Conservation (phyloP, 2,888 invertebrate genomes). For the Fissipunctia ypsillon region DNA sequence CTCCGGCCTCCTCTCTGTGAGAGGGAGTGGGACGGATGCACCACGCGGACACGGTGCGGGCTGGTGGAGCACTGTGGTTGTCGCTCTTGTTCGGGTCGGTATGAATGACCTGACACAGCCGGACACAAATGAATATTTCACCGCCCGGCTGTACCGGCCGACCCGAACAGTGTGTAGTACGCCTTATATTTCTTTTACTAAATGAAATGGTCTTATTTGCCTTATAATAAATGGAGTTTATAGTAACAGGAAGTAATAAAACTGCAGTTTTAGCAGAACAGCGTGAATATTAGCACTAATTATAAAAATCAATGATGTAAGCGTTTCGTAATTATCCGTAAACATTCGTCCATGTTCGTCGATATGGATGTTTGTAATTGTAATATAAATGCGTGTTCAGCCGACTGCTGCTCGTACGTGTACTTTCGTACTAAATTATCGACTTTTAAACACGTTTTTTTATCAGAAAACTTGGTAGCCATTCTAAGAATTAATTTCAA, state of each 20-base stretch:
- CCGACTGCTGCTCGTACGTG: slow-evolving; percentile 6
- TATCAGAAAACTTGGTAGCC: slow-evolving; percentile 13
- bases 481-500: slow-evolving; percentile 14
- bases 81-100: no score
- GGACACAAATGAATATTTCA: no score
- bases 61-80: no score
- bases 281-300: slow-evolving; percentile 16
- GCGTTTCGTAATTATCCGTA: slow-evolving; percentile 35
- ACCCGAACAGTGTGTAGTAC: no score
- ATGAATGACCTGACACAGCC: no score
- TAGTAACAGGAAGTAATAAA: not conserved
- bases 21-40: not conserved
- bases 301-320: slow-evolving; percentile 27
- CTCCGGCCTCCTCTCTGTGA: not conserved
- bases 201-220: not conserved
- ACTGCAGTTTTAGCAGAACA: not conserved
- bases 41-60: no score
- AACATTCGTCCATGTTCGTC: slow-evolving; percentile 6
- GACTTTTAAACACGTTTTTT: slow-evolving; percentile 29
- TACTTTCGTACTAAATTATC: slow-evolving; percentile 10
- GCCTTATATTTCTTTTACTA: not conserved
- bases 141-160: no score
- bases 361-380: slow-evolving; percentile 31
- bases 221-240: not conserved
- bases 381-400: slow-evolving; percentile 12